A percentile compares a stretch with the other conserved stretches of the same genome.
phyloP scores from a whole-genome alignment of 2,888 invertebrate species.

The Blera fallax region DNA sequence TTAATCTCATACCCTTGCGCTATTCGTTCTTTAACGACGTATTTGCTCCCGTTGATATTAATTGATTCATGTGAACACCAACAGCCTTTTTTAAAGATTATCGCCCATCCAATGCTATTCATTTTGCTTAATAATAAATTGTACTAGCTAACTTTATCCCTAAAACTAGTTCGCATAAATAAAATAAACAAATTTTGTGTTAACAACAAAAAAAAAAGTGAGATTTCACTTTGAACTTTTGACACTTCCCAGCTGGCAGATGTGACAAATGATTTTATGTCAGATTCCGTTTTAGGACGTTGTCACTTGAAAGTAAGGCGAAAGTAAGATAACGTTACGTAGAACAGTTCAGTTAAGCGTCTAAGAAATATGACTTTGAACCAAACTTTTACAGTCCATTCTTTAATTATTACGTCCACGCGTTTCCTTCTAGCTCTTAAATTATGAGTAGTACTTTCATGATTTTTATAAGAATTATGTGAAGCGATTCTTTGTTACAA shows the following conservation, averaged over 20 bases:
- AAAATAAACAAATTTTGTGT: constrained; percentile 49
- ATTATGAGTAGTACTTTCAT: no score
- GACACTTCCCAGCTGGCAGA: constrained; percentile 59
- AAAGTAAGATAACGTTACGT: neutral
- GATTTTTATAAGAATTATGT: no score
- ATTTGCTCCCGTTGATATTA: constrained; percentile 87
- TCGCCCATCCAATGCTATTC: constrained; percentile 87
- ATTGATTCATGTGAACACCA: constrained; percentile 89
- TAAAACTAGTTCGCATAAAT: constrained; percentile 51
- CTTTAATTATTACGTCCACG: no score
- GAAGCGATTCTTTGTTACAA: no score
- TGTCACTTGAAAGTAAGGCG: neutral
- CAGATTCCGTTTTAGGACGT: neutral
- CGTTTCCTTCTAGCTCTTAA: no score
- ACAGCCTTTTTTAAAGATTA: constrained; percentile 89
- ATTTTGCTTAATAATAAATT: constrained; percentile 79
- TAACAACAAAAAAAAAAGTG: constrained; percentile 41
- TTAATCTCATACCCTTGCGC: constrained; percentile 86
- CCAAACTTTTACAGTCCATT: no score
- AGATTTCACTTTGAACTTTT: constrained; percentile 39
- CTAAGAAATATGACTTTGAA: no score
- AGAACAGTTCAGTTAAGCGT: no score
- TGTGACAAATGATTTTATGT: neutral
- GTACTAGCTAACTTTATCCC: constrained; percentile 37
- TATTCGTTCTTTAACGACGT: constrained; percentile 86